These are phyloP conservation scores for Pheosia gnoma DNA, from an alignment of 2,888 invertebrate genomes.

Conservation along the genomic window DNA sequence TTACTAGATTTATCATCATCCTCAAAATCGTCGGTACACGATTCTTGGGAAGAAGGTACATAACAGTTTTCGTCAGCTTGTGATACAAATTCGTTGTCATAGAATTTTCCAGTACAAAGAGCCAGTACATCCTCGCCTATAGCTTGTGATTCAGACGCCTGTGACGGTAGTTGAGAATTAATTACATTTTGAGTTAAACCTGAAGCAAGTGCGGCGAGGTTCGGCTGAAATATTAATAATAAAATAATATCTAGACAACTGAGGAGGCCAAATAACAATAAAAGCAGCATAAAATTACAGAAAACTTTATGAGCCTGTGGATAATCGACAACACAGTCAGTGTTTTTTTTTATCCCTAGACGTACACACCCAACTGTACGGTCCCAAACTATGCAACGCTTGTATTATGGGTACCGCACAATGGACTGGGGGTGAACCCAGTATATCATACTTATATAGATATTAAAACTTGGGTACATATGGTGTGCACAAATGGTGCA, in stretches of 20 bases:
- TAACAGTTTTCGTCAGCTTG: conserved; percentile 36
- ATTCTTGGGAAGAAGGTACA: conserved; percentile 30
- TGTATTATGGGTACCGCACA: no score
- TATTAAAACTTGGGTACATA: no score
- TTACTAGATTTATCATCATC: conserved; percentile 18
- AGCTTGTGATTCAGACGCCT: conserved; percentile 59
- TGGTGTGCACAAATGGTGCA: no score
- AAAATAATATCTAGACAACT: conserved; percentile 1
- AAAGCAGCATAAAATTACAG: no score
- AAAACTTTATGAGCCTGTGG: no score
- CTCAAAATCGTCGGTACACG: conserved; percentile 18
- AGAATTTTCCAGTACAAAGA: conserved; percentile 85
- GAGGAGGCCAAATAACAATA: no score
- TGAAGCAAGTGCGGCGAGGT: conserved; percentile 80
- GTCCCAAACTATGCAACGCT: no score
- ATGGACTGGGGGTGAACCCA: no score
- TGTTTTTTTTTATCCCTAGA: no score
- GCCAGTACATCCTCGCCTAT: conserved; percentile 79
- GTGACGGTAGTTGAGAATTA: conserved; percentile 62
- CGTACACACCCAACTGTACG: no score
- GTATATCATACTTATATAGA: no score
- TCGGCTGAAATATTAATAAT: conserved; percentile 48
- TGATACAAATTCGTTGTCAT: conserved; percentile 70
- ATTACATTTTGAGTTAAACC: conserved; percentile 76
- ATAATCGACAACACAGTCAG: no score